phyloP scores from a whole-genome alignment of 1,140 invertebrate species.

The Glossosoma conforme region DNA sequence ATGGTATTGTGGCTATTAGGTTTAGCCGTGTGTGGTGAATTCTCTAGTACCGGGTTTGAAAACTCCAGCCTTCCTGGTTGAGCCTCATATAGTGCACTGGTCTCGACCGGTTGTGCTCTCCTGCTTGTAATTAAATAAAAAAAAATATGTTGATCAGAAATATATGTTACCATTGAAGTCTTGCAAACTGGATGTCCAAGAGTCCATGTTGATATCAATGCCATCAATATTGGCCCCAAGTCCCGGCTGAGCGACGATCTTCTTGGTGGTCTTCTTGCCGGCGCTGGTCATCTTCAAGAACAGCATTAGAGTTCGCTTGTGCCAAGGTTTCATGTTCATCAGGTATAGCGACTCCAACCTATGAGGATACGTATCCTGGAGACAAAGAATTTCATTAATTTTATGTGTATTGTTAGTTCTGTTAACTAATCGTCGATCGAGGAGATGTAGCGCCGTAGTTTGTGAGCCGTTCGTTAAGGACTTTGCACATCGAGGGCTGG shows the following conservation, averaged over 20 bases:
- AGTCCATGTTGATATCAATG: slow-evolving; percentile 16
- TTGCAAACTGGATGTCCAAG: slow-evolving; percentile 15
- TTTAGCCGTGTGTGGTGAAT: too few species aligned
- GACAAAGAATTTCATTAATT: neutral
- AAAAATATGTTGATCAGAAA: neutral
- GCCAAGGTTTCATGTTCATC: slow-evolving; percentile 23
- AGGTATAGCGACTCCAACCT: slow-evolving; percentile 18
- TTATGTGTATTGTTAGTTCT: neutral
- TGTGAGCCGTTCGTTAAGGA: neutral
- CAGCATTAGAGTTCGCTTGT: slow-evolving; percentile 14
- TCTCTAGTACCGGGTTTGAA: too few species aligned
- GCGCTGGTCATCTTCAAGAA: slow-evolving; percentile 23
- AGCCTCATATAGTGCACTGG: too few species aligned
- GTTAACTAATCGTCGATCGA: neutral
- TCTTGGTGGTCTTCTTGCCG: slow-evolving; percentile 12
- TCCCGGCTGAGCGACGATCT: slow-evolving; percentile 16
- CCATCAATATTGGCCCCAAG: slow-evolving; percentile 17
- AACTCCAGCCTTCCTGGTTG: too few species aligned
- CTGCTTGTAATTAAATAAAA: neutral
- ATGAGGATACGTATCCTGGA: slow-evolving; percentile 27
- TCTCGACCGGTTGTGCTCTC: too few species aligned
- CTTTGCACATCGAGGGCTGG: neutral
- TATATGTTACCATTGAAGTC: slow-evolving; percentile 25
- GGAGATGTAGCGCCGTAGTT: neutral
- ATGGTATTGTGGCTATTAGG: too few species aligned